Percentiles rank a stretch among this genome's conserved stretches.
phyloP scores from a whole-genome alignment of 2,797 vertebrate genomes.

The Manis pentadactyla region DNA sequence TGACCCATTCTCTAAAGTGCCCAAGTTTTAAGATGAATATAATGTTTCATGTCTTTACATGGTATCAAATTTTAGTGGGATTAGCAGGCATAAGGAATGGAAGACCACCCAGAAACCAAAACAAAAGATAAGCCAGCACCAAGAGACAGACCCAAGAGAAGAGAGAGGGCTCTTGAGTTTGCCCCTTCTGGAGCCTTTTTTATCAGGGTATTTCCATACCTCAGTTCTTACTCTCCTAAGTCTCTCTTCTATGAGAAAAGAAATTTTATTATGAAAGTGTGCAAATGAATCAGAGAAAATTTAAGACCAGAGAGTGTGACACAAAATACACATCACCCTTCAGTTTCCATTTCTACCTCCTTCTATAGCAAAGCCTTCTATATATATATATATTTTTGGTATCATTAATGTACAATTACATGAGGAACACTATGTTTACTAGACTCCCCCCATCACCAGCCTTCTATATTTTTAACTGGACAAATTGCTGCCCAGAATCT shows the following conservation, averaged over 20 bases:
- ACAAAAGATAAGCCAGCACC: neutral
- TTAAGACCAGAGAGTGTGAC: neutral
- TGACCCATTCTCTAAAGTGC: neutral
- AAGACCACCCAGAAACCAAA: conserved; percentile 26
- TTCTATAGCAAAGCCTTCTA: neutral
- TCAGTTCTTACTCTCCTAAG: neutral
- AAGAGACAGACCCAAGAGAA: neutral
- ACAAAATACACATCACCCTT: neutral
- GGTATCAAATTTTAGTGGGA: neutral
- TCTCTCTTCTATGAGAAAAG: neutral
- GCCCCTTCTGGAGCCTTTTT: neutral
- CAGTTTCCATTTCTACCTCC: neutral
- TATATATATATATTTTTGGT: too few species aligned
- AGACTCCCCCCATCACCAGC: neutral
- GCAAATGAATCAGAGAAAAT: neutral
- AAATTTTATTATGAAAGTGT: neutral
- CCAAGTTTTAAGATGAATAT: conserved; percentile 17
- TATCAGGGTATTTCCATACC: neutral
- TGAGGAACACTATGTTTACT: too few species aligned
- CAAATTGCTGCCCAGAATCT: neutral
- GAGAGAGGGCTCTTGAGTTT: neutral
- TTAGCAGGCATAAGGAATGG: neutral
- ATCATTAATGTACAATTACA: too few species aligned
- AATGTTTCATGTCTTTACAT: neutral
- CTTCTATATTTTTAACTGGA: neutral